These are phyloP conservation scores for Poeciliopsis retropinna DNA, from an alignment of 2,113 vertebrate species.

Conservation along the genomic window DNA sequence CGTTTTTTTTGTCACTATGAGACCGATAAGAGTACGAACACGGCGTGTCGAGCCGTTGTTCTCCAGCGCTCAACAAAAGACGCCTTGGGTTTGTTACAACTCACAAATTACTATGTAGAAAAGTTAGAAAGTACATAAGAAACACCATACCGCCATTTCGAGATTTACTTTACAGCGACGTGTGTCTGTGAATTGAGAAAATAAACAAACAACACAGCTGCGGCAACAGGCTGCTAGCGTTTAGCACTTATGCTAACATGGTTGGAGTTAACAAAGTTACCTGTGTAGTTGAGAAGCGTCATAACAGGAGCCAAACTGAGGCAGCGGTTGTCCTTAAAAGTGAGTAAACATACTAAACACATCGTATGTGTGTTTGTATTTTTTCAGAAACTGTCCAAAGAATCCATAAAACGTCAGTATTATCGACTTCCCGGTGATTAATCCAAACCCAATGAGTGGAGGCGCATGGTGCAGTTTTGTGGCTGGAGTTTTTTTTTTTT, in stretches of 20 bases:
- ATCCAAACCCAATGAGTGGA: slow-evolving; percentile 47
- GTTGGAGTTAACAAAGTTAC: slow-evolving; percentile 75
- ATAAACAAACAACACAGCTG: slow-evolving; percentile 6
- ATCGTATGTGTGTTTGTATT: background rate
- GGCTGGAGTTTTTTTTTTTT: slow-evolving; percentile 50
- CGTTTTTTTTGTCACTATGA: slow-evolving; percentile 5
- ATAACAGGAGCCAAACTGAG: slow-evolving; percentile 15
- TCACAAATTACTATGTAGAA: background rate
- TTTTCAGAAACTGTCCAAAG: slow-evolving; percentile 15
- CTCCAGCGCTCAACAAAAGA: slow-evolving; percentile 40
- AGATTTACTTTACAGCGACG: rapidly evolving
- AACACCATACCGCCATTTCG: rapidly evolving
- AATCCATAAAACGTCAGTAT: slow-evolving; percentile 26
- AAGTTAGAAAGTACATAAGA: background rate
- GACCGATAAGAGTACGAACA: slow-evolving; percentile 16
- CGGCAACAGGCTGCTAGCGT: slow-evolving; percentile 38
- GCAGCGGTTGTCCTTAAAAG: slow-evolving; percentile 37
- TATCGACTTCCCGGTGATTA: slow-evolving; percentile 54
- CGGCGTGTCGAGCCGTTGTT: slow-evolving; percentile 64
- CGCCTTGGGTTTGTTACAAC: slow-evolving; percentile 10
- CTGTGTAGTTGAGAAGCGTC: slow-evolving; percentile 62
- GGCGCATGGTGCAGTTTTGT: slow-evolving; percentile 69
- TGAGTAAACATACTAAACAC: slow-evolving; percentile 1
- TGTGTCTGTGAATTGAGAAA: slow-evolving; percentile 2
- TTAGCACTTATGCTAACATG: slow-evolving; percentile 69